These are phyloP conservation scores for Anguilla pacifica DNA, from an alignment of 2,797 vertebrate genomes.

Conservation along the genomic window DNA sequence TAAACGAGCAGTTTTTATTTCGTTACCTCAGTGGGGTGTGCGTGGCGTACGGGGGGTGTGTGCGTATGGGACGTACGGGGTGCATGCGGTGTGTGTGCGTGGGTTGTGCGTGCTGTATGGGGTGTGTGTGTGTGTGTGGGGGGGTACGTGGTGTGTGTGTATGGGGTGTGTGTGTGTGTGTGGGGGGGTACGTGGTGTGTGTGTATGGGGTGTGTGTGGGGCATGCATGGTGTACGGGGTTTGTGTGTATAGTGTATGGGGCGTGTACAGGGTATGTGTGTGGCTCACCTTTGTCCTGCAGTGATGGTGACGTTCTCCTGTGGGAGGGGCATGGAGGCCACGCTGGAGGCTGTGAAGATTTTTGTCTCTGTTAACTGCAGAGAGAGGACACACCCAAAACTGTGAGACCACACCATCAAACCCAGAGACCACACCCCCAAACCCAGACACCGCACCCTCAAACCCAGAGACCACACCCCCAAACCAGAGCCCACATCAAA, in stretches of 20 bases:
- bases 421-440: background rate
- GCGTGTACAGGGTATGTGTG: background rate
- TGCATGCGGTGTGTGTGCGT: background rate
- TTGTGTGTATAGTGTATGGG: background rate
- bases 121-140: background rate
- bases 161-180: too few species aligned
- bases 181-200: too few species aligned
- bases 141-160: too few species aligned
- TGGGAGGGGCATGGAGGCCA: conserved; percentile 86
- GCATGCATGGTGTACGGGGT: background rate
- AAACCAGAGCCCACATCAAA: background rate
- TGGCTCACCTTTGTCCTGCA: conserved; percentile 87
- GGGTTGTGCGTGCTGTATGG: background rate
- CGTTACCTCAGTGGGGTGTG: too few species aligned
- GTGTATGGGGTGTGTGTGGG: too few species aligned
- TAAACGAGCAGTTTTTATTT: background rate
- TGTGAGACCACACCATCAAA: background rate
- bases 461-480: background rate
- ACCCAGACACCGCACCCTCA: too few species aligned
- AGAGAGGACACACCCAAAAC: background rate
- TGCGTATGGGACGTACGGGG: too few species aligned
- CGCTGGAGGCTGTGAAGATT: conserved; percentile 96
- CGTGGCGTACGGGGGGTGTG: too few species aligned
- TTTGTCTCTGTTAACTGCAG: conserved; percentile 94
- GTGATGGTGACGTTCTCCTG: conserved; percentile 97